Percentiles rank a stretch among this genome's conserved stretches.
Evolutionary conservation across 2,113 vertebrate genomes (phyloP).

Genomic region (Callipepla californica): DNA sequence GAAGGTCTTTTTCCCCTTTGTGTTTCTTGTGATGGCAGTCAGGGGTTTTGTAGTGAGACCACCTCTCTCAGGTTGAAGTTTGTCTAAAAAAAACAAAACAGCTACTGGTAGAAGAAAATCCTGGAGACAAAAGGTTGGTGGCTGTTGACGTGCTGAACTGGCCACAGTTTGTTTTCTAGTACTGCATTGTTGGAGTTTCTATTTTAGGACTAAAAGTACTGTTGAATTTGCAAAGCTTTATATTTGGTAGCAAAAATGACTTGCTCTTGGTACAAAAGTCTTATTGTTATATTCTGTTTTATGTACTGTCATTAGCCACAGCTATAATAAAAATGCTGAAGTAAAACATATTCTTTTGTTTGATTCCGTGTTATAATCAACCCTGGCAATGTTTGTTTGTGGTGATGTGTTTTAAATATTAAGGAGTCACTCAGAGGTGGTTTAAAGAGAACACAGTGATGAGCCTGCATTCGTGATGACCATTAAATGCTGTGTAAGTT

Average conservation of each 20-base stretch:
- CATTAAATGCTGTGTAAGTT: neutral
- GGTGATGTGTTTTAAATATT: neutral
- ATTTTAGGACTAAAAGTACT: conserved; percentile 26
- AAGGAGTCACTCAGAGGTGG: neutral
- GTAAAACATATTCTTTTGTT: neutral
- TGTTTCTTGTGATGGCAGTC: neutral
- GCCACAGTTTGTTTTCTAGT: neutral
- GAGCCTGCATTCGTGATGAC: neutral
- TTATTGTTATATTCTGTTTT: conserved; percentile 8
- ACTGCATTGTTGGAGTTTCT: neutral
- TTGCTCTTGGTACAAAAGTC: conserved; percentile 23
- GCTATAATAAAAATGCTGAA: conserved; percentile 56
- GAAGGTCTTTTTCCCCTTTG: neutral
- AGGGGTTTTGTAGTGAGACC: neutral
- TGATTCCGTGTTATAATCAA: neutral
- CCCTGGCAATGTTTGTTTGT: neutral
- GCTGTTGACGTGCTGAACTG: neutral
- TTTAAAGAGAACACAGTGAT: neutral
- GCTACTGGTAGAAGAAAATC: neutral
- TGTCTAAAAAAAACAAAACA: neutral
- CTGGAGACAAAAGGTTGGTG: neutral
- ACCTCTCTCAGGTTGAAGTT: neutral
- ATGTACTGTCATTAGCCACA: conserved; percentile 43
- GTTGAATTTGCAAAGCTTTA: conserved; percentile 25
- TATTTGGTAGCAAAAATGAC: conserved; percentile 16